Percentiles rank a stretch among this genome's conserved stretches.
Conservation (phyloP, 2,113 vertebrate genomes). For the Numida meleagris region DNA sequence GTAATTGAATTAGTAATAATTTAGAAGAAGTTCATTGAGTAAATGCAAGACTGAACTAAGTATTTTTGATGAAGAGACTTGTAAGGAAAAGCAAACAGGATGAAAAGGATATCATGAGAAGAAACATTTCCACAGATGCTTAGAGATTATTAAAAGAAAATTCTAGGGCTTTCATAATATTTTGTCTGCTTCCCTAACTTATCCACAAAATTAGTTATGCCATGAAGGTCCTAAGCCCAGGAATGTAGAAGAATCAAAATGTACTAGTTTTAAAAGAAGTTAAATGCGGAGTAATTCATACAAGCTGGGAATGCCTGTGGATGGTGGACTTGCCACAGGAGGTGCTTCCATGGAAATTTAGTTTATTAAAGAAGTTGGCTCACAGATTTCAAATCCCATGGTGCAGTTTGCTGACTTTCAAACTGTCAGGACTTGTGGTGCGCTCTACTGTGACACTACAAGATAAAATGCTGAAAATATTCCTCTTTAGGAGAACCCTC, state of each 20-base stretch:
- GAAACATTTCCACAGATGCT: neutral
- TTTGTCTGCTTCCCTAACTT: neutral
- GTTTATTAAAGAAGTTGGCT: neutral
- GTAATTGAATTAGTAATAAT: neutral
- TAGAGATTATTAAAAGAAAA: neutral
- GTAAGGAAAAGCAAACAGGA: neutral
- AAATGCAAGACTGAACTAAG: neutral
- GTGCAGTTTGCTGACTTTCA: neutral
- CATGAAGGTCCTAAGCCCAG: neutral
- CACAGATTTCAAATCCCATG: neutral
- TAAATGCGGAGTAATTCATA: neutral
- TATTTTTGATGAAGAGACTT: neutral
- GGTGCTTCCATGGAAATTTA: neutral
- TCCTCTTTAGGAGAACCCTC: neutral
- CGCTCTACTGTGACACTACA: neutral
- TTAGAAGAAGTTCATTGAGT: neutral
- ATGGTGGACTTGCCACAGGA: neutral
- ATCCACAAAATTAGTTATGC: neutral
- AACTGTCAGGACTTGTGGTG: neutral
- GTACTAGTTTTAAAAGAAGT: neutral
- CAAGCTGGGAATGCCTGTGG: neutral
- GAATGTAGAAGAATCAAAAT: neutral
- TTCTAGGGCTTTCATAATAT: fast-evolving
- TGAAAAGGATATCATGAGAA: neutral
- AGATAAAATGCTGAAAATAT: neutral